Evolutionary conservation across 2,797 vertebrate species (phyloP), one percentile per base, ranked within the genome.

Genomic region (Epinephelus awoara): DNA sequence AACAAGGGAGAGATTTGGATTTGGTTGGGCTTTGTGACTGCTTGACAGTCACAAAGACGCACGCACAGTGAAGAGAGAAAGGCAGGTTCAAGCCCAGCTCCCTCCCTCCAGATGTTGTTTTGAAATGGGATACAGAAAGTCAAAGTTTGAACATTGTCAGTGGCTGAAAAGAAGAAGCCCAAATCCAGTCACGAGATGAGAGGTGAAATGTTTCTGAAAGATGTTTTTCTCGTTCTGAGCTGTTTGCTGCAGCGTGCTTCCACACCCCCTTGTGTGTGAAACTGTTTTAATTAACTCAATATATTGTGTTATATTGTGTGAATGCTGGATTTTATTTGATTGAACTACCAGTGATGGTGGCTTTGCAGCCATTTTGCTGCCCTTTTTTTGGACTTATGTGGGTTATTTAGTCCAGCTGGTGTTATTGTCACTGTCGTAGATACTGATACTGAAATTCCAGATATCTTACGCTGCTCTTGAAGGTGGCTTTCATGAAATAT

Each of bases 1-100:
- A 94, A 92, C 89, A 90, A 93, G 91, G 85, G 49, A 68, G 84
- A 91, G 86, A 90, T 92, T 92, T 86, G 88, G 88, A 90, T 91
- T 93, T 81, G 82, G 40, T 79, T 40, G 77, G 27, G 79, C 85
- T 91, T 92, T 90, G 88, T 83, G 85, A 25, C 86, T 74, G 78
- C 74, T 72, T 58, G 51, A 86, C 87, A 84, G 85, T 83, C 80
- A 55, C 88, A 80, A 64, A 87, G 75, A 83, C 61, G 25, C 6
- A 2, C 42, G 18, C 77, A 87, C 88, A 91, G 81, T 62, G 68
- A 75, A 67, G 77, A 84, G 71, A 82, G 81, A 68, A 65, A 88
- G 68, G 55, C 77, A 70, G 75, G 83, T 89, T 90, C 69, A 49
- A 69, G 86, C 73, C 70, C 78, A 71, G 85, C 83, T 46, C 38